Evolutionary conservation across 2,797 vertebrate genomes (phyloP).

Genomic region (Gymnopithys bicolor): DNA sequence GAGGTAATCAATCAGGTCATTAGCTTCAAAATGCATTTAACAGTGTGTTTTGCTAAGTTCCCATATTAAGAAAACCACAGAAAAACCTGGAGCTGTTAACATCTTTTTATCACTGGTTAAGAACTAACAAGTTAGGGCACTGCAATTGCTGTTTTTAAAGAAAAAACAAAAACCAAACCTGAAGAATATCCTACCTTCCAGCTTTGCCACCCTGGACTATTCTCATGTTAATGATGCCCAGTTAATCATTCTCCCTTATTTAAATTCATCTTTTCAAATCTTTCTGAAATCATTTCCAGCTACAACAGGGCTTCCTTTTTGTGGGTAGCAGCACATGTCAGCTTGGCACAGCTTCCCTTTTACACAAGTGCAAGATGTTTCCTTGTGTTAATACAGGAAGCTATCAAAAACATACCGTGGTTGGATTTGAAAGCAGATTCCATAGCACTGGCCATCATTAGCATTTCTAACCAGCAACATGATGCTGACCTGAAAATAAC

Average conservation of each 20-base stretch:
- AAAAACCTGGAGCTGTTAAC: slow-evolving; percentile 17
- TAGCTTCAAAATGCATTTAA: slow-evolving; percentile 54
- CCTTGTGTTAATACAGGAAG: neutral
- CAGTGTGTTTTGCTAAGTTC: slow-evolving; percentile 29
- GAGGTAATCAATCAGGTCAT: slow-evolving; percentile 54
- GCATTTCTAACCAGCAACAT: neutral
- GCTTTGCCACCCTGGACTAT: neutral
- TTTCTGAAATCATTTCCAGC: neutral
- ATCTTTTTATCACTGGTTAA: neutral
- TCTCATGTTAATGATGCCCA: neutral
- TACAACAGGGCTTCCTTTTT: neutral
- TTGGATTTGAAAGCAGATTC: slow-evolving; percentile 14
- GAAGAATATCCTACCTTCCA: neutral
- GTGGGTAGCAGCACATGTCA: neutral
- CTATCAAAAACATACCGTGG: slow-evolving; percentile 15
- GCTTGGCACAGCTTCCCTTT: slow-evolving; percentile 62
- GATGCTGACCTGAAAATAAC: neutral
- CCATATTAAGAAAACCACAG: slow-evolving; percentile 54
- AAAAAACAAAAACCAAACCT: neutral
- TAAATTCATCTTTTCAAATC: neutral
- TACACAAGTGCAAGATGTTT: slow-evolving; percentile 33
- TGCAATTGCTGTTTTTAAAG: neutral
- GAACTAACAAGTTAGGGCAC: slow-evolving; percentile 11
- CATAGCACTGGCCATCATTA: neutral
- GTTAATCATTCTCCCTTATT: neutral